A percentile compares a stretch with the other conserved stretches of the same genome.
These are phyloP conservation scores for Apoda limacodes DNA, from an alignment of 2,888 invertebrate species.

Conservation along the genomic window DNA sequence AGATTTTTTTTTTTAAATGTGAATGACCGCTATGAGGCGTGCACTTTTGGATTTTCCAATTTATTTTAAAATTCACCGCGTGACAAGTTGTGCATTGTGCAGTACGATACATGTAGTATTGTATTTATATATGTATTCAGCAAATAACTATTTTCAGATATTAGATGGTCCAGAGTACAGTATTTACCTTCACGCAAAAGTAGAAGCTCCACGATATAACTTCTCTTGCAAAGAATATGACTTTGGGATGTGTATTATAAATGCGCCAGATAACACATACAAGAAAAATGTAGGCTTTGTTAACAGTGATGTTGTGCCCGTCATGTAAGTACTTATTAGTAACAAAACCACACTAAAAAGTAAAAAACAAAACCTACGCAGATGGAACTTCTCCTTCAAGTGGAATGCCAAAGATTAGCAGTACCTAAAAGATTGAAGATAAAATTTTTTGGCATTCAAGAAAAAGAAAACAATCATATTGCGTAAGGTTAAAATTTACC, in stretches of 20 bases:
- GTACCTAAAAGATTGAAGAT: background rate
- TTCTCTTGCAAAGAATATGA: slow-evolving; percentile 74
- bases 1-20: no score
- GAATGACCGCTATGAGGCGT: no score
- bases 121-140: background rate
- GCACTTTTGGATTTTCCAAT: no score
- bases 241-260: slow-evolving; percentile 75
- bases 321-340: slow-evolving; percentile 32
- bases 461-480: no score
- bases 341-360: background rate
- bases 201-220: slow-evolving; percentile 66
- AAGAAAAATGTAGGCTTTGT: slow-evolving; percentile 48
- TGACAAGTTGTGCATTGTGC: no score
- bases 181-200: slow-evolving; percentile 68
- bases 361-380: background rate
- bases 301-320: slow-evolving; percentile 40
- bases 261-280: slow-evolving; percentile 54
- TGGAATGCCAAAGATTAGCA: background rate
- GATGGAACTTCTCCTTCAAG: background rate
- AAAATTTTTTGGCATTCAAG: background rate
- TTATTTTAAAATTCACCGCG: no score
- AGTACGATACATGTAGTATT: no score
- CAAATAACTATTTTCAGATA: slow-evolving; percentile 60
- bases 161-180: slow-evolving; percentile 74
- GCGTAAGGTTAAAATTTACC: no score